Evolutionary conservation across 2,888 invertebrate species (phyloP), one percentile per base, ranked within the genome.

Genomic region (Aporophyla nigra): DNA sequence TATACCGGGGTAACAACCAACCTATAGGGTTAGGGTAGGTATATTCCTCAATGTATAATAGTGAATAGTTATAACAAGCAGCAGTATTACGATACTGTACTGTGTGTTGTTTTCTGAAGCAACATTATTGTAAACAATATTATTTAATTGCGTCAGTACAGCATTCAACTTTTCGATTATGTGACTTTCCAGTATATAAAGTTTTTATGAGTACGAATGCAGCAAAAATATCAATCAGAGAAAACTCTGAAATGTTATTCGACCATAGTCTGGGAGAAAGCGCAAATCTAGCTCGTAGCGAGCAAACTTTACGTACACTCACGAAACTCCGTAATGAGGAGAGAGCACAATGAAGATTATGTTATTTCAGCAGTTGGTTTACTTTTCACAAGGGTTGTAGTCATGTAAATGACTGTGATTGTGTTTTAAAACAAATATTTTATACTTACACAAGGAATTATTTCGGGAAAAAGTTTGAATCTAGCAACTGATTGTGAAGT

Each of bases 241-340:
- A 73, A 73, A 33, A 33, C 33, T 71, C 51, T 67, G 24, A 19
- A 82, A 72, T 79, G 51, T 76, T 46, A 61, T 59, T 67, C 27
- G 7, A 59, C 58, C 51, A 76, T 51, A 56, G 33, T 66, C 21
- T 10, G 2, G 33, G 33, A 66, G 71, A 53, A 68, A 82, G 54
- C 27, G 54, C 61, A 46, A 9, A 51, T 9, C 61, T 51, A 68
- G 54, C 51, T 61, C 21, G 53, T 33, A 61, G 51, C 24, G 16
- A 75, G 24, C 49, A 40, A 74, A 71, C 68, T 77, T 68, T 69
- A 24, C 61, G 65, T 33, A 43, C 33, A 24, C 61, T 54, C 72
- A 76, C 71, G 27, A 61, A 58, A 40, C 46, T 51, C 16, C 16
- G 49, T 67, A 58, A 70, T 66, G 61, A 73, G 70, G 33, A 66